Conservation (phyloP, 2,888 invertebrate genomes). For the Cephus pulcher region DNA sequence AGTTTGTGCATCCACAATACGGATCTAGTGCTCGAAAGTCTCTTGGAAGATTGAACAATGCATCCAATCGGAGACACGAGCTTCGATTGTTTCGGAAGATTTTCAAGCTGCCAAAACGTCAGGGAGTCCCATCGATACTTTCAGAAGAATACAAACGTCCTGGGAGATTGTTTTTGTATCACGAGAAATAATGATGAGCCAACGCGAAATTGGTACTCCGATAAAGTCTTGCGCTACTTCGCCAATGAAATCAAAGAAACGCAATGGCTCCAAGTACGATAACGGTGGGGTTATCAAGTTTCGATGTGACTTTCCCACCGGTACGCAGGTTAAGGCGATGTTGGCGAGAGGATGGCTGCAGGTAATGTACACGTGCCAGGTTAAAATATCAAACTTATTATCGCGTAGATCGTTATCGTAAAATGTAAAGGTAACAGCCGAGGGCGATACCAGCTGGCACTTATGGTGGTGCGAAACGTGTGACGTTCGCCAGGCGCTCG, state of each 20-base stretch:
- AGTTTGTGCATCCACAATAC: neutral
- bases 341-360: constrained; percentile 54
- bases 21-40: neutral
- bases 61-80: neutral
- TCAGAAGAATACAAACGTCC: neutral
- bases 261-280: constrained; percentile 5
- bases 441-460: constrained; percentile 67
- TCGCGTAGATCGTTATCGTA: constrained; percentile 8
- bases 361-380: constrained; percentile 31
- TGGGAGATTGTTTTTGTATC: neutral
- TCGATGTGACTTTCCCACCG: constrained; percentile 51
- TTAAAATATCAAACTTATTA: constrained; percentile 11
- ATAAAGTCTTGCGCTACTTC: constrained; percentile 8
- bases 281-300: constrained; percentile 45
- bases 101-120: neutral
- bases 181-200: constrained; percentile 9
- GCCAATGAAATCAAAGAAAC: constrained; percentile 11
- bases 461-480: constrained; percentile 73
- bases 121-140: neutral
- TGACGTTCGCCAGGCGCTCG: constrained; percentile 65
- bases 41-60: no score
- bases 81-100: neutral
- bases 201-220: constrained; percentile 10
- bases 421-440: constrained; percentile 55
- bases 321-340: constrained; percentile 50